These are phyloP conservation scores for human DNA, from an alignment of 2,113 vertebrate species.

Conservation along the genomic window DNA sequence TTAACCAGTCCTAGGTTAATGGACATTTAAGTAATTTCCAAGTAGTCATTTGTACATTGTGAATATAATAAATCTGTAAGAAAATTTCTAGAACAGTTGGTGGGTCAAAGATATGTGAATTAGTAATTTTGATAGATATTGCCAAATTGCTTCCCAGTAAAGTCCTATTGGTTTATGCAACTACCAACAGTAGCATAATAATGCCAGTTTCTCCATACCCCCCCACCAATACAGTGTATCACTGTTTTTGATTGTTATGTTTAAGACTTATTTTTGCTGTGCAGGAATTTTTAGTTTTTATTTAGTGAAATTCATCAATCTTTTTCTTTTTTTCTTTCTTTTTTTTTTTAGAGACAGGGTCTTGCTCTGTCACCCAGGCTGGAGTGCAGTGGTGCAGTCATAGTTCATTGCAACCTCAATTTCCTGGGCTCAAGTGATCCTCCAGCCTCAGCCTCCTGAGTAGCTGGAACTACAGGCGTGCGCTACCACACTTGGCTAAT, in stretches of 20 bases:
- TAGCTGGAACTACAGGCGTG: no score
- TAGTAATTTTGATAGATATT: neutral
- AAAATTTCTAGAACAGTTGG: neutral
- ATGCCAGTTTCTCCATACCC: neutral
- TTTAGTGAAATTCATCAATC: neutral
- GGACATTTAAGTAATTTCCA: neutral
- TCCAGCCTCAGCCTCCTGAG: no score
- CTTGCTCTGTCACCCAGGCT: no score
- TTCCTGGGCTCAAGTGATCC: no score
- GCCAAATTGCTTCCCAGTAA: neutral
- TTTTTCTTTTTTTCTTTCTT: no score
- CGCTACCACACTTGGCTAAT: no score
- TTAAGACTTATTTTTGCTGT: neutral
- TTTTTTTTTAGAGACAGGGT: no score
- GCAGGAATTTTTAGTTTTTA: neutral
- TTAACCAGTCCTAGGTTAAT: neutral
- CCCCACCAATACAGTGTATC: neutral
- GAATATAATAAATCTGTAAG: neutral
- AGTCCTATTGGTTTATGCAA: neutral
- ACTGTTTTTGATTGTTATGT: neutral
- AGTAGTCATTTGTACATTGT: neutral
- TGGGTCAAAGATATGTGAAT: neutral
- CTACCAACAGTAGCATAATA: neutral
- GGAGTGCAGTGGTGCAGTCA: no score
- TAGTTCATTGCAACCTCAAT: no score